phyloP scores from a whole-genome alignment of 2,888 invertebrate genomes.

The Caenorhabditis afra region DNA sequence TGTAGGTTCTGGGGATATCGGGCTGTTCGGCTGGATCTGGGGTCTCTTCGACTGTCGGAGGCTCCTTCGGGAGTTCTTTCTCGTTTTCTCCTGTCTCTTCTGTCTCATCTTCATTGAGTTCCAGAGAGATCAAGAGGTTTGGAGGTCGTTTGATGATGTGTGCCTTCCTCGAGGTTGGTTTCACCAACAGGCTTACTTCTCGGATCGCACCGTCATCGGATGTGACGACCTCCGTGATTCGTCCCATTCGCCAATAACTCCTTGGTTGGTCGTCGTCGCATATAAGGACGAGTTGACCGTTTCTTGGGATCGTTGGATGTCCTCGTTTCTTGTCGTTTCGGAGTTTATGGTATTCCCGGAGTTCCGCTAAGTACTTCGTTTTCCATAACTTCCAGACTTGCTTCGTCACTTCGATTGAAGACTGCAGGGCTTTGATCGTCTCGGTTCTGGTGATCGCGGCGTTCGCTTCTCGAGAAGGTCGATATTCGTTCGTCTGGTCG shows the following conservation, averaged over 20 bases:
- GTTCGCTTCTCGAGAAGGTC: too few species aligned
- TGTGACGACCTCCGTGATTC: neutral
- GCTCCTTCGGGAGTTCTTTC: too few species aligned
- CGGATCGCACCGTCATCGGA: conserved; percentile 9
- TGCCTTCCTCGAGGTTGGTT: neutral
- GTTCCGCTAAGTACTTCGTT: conserved; percentile 17
- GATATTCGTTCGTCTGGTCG: too few species aligned
- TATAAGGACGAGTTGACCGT: conserved; percentile 23
- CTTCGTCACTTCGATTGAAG: too few species aligned
- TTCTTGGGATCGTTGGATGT: neutral
- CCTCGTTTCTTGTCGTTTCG: conserved; percentile 10
- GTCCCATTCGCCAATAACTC: conserved; percentile 27
- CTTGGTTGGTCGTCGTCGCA: conserved; percentile 19
- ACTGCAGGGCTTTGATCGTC: too few species aligned
- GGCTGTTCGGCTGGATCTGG: neutral
- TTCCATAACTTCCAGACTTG: conserved; percentile 37
- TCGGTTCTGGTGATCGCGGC: too few species aligned
- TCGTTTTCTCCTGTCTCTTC: neutral
- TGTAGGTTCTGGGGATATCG: neutral
- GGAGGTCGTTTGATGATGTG: neutral
- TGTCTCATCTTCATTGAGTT: neutral
- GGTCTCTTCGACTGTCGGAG: neutral
- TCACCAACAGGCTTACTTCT: conserved; percentile 10
- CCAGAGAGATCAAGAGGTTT: neutral
- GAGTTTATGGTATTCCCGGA: conserved; percentile 30